Evolutionary conservation across 1,140 invertebrate species (phyloP).

Genomic region (Ectropis grisescens): DNA sequence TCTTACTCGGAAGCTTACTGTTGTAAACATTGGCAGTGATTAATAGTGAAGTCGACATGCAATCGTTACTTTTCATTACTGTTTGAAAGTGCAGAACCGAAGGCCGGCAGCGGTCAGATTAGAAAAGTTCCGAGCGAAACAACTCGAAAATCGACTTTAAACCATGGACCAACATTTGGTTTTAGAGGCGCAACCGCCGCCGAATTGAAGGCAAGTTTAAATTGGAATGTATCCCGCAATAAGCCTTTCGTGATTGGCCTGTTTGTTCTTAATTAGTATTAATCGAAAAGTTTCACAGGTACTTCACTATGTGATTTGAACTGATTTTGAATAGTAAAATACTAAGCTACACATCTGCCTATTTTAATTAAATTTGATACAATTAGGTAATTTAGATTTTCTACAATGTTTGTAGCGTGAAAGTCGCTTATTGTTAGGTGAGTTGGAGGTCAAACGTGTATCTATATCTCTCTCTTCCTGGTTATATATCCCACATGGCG

Average conservation of each 20-base stretch:
- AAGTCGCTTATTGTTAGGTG: too few species aligned
- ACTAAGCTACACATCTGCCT: too few species aligned
- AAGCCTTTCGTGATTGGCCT: conserved; percentile 64
- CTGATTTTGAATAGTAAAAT: too few species aligned
- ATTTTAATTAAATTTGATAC: too few species aligned
- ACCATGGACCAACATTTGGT: conserved; percentile 62
- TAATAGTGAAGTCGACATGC: conserved; percentile 56
- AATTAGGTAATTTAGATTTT: too few species aligned
- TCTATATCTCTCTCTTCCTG: too few species aligned
- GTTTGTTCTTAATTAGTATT: conserved; percentile 68
- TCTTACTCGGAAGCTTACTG: too few species aligned
- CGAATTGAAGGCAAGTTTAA: conserved; percentile 66
- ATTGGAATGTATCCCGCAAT: conserved; percentile 68
- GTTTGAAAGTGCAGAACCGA: conserved; percentile 55
- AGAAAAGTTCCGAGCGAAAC: conserved; percentile 60
- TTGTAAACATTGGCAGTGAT: conserved; percentile 26
- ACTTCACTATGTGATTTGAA: too few species aligned
- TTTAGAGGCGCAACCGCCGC: conserved; percentile 43
- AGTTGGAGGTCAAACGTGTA: too few species aligned
- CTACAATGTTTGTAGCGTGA: too few species aligned
- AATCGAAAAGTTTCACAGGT: conserved; percentile 50
- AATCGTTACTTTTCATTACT: conserved; percentile 69
- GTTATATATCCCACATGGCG: too few species aligned
- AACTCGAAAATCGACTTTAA: conserved; percentile 67
- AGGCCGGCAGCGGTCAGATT: conserved; percentile 59